Base-by-base conservation (phyloP, 2,888 invertebrate genomes). In the Prosopocoilus inquinatus region DNA sequence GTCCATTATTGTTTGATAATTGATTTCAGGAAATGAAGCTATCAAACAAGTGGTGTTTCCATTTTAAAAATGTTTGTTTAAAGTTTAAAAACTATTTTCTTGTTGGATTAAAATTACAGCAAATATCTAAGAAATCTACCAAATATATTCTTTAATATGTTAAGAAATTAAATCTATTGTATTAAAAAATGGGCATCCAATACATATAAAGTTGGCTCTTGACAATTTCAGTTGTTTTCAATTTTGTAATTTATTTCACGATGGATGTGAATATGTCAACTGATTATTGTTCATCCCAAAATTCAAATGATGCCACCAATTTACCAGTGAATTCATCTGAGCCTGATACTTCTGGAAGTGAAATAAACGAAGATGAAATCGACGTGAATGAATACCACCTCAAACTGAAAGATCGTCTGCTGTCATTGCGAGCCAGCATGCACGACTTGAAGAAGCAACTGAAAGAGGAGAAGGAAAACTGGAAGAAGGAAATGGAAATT, bases 401-500 rank as follows among this genome's bases (percentile, higher is more conserved):
- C 20, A 57, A 63, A 44, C 67, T 76, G 41, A 67, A 68, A 12
- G 64, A 69, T 16, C 70, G 76, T 35, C 67, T 75, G 48, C 56
- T 62, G 13, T 60, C 59, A 2, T 63, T 77, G 5, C 64, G 70
- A 43, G 59, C 62, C n/a, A 64, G 71, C 1, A 72, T 78, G 59
- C 56, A 55, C 20, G 55, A 58, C 9, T 58, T 77, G 44, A 72
- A 67, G 45, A 59, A 68, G 45, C 67, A 72, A 53, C 45, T 78
- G 34, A 65, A 57, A 32, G 65, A 65, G 16, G 77, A 78, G 56
- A 59, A 69, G 35, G 66, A 67, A 48, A 59, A 70, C n/a, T 78
- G 75, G 76, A 68, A 65, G 48, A 71, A 68, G 44, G 75, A 77
- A 58, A 67, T 70, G 9, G 72, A 74, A 33, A 72, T 73, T 9